Evolutionary conservation across 2,888 invertebrate species (phyloP).

Genomic region (Agriopis marginaria): DNA sequence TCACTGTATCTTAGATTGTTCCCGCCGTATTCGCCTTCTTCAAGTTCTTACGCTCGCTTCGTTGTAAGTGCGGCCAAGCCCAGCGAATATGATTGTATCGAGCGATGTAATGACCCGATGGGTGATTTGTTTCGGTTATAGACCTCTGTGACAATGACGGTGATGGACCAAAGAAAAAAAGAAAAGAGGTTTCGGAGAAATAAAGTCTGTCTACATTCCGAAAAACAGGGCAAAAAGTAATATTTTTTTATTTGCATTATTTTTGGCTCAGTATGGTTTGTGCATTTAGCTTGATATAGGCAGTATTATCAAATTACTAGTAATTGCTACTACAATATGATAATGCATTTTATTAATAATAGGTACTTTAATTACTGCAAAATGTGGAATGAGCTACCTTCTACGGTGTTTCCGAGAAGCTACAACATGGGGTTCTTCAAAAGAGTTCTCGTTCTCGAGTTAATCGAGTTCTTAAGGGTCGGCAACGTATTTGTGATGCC

Average conservation of each 20-base stretch:
- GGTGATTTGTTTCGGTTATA: conserved; percentile 43
- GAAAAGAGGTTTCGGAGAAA: conserved; percentile 20
- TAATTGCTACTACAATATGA: too few relatives aligned
- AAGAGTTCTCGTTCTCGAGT: too few relatives aligned
- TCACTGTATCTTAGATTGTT: not conserved
- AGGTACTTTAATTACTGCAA: too few relatives aligned
- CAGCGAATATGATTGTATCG: conserved; percentile 65
- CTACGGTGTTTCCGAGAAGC: too few relatives aligned
- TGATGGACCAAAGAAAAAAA: not conserved
- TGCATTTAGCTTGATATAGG: not conserved
- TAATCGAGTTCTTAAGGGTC: too few relatives aligned
- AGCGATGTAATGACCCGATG: conserved; percentile 59
- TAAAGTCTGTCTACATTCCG: conserved; percentile 6
- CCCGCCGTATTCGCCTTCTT: not conserved
- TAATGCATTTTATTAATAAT: too few relatives aligned
- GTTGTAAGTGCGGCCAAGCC: conserved; percentile 55
- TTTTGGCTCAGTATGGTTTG: too few relatives aligned
- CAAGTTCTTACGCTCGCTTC: conserved; percentile 37
- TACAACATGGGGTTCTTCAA: too few relatives aligned
- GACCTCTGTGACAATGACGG: conserved; percentile 37
- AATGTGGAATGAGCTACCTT: too few relatives aligned
- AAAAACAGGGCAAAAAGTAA: not conserved
- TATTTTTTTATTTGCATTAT: too few relatives aligned
- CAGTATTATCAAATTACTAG: too few relatives aligned
- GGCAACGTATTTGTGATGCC: too few relatives aligned